phyloP scores from a whole-genome alignment of 2,113 vertebrate genomes.

The Fukomys damarensis region DNA sequence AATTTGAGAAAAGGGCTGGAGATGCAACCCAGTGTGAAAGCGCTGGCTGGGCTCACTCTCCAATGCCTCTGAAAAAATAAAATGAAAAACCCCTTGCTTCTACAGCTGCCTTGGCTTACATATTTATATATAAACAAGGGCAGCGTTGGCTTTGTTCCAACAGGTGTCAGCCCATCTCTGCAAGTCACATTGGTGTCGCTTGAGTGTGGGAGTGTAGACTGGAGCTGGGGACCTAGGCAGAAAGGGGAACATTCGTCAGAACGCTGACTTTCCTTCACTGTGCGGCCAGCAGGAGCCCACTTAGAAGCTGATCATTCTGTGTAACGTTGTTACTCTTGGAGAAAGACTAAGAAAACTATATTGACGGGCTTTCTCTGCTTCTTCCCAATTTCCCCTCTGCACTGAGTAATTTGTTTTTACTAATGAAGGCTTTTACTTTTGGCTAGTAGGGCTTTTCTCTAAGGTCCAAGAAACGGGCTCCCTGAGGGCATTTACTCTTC shows the following conservation, averaged over 20 bases:
- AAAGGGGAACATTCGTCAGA: background rate
- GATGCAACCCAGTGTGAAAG: background rate
- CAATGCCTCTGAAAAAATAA: background rate
- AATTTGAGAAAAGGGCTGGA: background rate
- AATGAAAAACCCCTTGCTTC: background rate
- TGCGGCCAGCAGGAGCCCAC: background rate
- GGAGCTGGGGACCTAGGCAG: background rate
- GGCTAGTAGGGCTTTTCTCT: background rate
- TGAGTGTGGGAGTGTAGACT: background rate
- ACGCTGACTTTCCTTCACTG: background rate
- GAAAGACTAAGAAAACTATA: background rate
- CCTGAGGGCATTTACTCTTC: background rate
- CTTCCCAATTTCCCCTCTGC: constrained; percentile 9
- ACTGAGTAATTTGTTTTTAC: background rate
- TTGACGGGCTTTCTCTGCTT: background rate
- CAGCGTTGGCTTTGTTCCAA: background rate
- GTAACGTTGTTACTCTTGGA: background rate
- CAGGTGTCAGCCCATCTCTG: background rate
- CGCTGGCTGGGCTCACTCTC: background rate
- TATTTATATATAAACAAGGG: background rate
- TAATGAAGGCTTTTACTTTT: background rate
- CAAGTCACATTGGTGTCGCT: background rate
- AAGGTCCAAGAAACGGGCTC: background rate
- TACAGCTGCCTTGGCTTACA: background rate
- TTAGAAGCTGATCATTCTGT: background rate